Conservation (phyloP, 2,797 vertebrate species). For the Urocyon cinereoargenteus region DNA sequence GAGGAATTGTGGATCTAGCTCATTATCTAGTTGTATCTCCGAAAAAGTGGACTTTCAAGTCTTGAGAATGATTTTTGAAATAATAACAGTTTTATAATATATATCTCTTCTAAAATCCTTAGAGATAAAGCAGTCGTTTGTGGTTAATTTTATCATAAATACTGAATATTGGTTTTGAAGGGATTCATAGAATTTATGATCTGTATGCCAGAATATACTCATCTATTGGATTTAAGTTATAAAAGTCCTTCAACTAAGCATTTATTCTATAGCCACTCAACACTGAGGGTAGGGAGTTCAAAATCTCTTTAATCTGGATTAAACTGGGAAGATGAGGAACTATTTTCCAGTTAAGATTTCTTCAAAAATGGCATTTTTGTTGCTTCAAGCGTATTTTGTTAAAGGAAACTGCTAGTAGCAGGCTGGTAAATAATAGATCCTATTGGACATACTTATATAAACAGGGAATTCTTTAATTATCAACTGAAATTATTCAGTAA, state of each 20-base stretch:
- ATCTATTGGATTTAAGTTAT: background rate
- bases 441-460: conserved; percentile 30
- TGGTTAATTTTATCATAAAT: conserved; percentile 22
- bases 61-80: conserved; percentile 25
- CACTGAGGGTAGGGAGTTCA: background rate
- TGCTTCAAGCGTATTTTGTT: background rate
- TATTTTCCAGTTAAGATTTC: conserved; percentile 36
- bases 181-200: background rate
- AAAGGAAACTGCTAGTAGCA: conserved; percentile 11
- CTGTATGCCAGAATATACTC: background rate
- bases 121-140: background rate
- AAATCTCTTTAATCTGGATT: background rate
- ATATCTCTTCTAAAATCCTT: background rate
- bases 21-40: conserved; percentile 1
- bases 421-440: background rate
- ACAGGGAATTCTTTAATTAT: background rate
- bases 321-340: conserved; percentile 20
- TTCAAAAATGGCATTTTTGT: conserved; percentile 33
- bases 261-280: background rate
- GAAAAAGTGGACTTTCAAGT: conserved; percentile 31
- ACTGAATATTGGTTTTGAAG: conserved; percentile 24
- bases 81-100: background rate
- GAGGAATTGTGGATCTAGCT: background rate
- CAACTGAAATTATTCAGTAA: background rate
- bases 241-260: background rate